Evolutionary conservation across 2,797 vertebrate genomes (phyloP).

Genomic region (Catharus ustulatus): DNA sequence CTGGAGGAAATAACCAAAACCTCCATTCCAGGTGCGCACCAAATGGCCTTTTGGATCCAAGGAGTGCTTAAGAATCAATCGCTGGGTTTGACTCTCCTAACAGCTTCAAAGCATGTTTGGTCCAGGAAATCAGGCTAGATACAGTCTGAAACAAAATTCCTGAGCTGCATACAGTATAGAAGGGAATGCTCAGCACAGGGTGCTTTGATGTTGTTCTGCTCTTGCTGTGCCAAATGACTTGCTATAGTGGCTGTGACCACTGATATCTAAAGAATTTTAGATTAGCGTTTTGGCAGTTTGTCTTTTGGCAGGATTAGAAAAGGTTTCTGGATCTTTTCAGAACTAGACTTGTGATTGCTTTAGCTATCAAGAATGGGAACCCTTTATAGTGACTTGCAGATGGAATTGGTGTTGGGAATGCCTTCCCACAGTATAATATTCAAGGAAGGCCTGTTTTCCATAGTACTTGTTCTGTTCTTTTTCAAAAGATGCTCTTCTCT

Average conservation of each 20-base stretch:
- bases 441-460: background rate
- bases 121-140: background rate
- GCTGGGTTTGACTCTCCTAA: background rate
- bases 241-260: background rate
- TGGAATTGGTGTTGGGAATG: background rate
- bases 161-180: background rate
- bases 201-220: conserved; percentile 23
- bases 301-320: conserved; percentile 26
- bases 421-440: background rate
- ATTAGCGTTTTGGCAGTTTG: conserved; percentile 8
- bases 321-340: conserved; percentile 42
- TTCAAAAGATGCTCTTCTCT: background rate
- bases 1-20: background rate
- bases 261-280: conserved; percentile 44
- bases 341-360: background rate
- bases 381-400: background rate
- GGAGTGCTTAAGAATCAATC: background rate
- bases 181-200: background rate
- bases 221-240: conserved; percentile 3
- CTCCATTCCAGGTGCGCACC: background rate
- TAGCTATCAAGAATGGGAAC: background rate
- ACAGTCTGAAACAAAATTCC: background rate
- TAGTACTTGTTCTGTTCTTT: background rate
- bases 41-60: background rate
- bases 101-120: conserved; percentile 7